phyloP scores from a whole-genome alignment of 2,888 invertebrate species.

The Megalurothrips usitatus region DNA sequence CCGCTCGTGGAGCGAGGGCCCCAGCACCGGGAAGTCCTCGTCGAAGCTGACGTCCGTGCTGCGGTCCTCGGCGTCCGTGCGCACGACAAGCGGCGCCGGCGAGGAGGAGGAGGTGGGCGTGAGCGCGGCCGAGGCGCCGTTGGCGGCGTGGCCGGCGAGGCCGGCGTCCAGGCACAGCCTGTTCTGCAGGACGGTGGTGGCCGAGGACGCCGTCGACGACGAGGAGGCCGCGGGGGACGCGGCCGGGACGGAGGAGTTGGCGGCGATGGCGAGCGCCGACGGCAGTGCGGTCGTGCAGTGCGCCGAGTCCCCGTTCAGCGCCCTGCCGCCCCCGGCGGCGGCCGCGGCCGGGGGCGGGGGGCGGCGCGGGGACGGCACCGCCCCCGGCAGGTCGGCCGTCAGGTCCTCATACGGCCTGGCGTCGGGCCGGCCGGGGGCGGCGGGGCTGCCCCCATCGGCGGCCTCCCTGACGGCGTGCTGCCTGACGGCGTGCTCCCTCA shows the following conservation, averaged over 20 bases:
- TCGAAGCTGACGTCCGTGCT: conserved; percentile 23
- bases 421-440: background rate
- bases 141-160: background rate
- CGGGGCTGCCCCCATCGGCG: background rate
- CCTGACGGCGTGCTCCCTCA: no score
- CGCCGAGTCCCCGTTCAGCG: background rate
- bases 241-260: background rate
- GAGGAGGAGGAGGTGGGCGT: background rate
- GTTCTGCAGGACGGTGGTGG: background rate
- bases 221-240: background rate
- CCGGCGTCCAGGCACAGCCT: background rate
- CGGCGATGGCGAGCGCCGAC: background rate
- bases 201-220: background rate
- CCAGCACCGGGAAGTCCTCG: conserved; percentile 2
- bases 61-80: conserved; percentile 16
- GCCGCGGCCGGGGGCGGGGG: background rate
- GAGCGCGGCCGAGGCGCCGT: background rate
- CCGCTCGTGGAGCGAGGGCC: background rate
- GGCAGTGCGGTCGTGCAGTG: background rate
- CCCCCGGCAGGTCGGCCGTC: background rate
- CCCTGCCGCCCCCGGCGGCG: background rate
- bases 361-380: conserved; percentile 14
- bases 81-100: conserved; percentile 5
- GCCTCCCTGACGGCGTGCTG: background rate
- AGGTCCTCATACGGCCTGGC: background rate